phyloP scores from a whole-genome alignment of 1,140 invertebrate genomes.

The Apis dorsata region DNA sequence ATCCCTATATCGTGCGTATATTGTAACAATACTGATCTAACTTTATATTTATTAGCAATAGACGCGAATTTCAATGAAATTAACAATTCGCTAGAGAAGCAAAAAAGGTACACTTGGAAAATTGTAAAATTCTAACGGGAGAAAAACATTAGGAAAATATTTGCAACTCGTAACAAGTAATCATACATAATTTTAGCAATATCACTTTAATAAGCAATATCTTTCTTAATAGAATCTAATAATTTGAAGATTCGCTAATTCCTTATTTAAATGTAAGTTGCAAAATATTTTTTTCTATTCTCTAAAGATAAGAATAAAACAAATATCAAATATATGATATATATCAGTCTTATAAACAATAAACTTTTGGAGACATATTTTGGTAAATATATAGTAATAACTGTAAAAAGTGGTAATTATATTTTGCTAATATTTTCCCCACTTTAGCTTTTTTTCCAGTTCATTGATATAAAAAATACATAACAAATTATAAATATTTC shows the following conservation, averaged over 20 bases:
- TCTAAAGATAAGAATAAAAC: conserved; percentile 32
- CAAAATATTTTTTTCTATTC: neutral
- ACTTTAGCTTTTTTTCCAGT: conserved; percentile 23
- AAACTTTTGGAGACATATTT: conserved; percentile 59
- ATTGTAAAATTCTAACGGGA: conserved; percentile 39
- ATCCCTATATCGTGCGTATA: conserved; percentile 26
- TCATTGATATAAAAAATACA: conserved; percentile 49
- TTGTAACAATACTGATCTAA: conserved; percentile 44
- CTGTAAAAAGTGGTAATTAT: conserved; percentile 38
- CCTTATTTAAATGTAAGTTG: conserved; percentile 22
- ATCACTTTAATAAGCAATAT: neutral
- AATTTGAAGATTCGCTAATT: neutral
- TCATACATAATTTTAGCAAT: neutral
- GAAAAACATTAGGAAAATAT: conserved; percentile 63
- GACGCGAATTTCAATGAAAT: neutral
- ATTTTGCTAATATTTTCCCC: conserved; percentile 50
- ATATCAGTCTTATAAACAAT: conserved; percentile 57
- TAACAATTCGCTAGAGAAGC: conserved; percentile 7
- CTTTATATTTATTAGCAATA: conserved; percentile 12
- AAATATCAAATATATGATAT: conserved; percentile 37
- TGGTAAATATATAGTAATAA: conserved; percentile 35
- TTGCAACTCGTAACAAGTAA: conserved; percentile 28
- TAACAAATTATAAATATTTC: conserved; percentile 52
- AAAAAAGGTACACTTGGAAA: conserved; percentile 54
- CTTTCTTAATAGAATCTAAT: neutral